These are phyloP conservation scores for Brachylomia viminalis DNA, from an alignment of 2,888 invertebrate genomes.

Conservation along the genomic window DNA sequence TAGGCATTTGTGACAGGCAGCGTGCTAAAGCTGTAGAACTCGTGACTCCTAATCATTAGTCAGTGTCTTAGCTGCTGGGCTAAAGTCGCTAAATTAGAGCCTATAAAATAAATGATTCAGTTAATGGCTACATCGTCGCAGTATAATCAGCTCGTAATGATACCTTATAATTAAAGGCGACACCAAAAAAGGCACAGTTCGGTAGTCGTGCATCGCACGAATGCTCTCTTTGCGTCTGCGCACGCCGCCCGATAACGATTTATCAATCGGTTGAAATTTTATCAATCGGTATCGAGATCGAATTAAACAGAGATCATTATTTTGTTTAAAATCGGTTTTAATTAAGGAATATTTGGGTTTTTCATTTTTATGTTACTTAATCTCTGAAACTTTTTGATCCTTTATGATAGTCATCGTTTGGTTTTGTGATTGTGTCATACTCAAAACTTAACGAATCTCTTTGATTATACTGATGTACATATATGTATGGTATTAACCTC, in stretches of 20 bases:
- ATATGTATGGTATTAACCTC: not conserved
- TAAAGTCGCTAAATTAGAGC: conserved; percentile 1
- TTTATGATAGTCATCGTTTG: not conserved
- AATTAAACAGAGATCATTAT: conserved; percentile 11
- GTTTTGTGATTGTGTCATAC: not conserved
- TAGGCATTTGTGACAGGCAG: not conserved
- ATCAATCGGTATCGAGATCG: conserved; percentile 45
- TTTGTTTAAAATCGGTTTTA: conserved; percentile 44
- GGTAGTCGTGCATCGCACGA: conserved; percentile 53
- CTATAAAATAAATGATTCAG: conserved; percentile 27
- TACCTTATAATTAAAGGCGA: conserved; percentile 55
- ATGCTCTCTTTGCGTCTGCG: conserved; percentile 56
- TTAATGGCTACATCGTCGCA: conserved; percentile 47
- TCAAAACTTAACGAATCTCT: not conserved
- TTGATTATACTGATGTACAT: not conserved
- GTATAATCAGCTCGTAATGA: conserved; percentile 54
- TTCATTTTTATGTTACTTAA: not conserved
- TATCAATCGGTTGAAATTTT: conserved; percentile 54
- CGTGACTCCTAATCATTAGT: conserved; percentile 19
- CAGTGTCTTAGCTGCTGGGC: not conserved
- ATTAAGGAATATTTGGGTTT: conserved; percentile 45
- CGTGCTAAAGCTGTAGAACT: not conserved
- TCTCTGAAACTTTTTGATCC: not conserved
- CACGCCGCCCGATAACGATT: conserved; percentile 49
- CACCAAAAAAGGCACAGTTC: conserved; percentile 45